A percentile compares a stretch with the other conserved stretches of the same genome.
Conservation (phyloP, 2,113 vertebrate species). For the Platichthys flesus region DNA sequence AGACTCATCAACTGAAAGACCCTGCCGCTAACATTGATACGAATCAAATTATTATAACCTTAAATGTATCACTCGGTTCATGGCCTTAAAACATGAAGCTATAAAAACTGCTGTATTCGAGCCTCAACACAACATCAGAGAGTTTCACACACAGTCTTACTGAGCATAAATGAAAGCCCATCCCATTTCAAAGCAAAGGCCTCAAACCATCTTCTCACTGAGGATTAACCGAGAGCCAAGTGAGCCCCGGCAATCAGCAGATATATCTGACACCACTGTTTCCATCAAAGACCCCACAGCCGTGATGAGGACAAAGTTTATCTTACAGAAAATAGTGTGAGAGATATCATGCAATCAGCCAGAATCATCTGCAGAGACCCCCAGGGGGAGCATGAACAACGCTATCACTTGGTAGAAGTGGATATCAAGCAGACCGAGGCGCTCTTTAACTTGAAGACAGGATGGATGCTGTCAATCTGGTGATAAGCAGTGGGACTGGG, state of each 20-base stretch:
- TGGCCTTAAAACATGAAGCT: neutral
- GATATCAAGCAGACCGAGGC: slow-evolving; percentile 12
- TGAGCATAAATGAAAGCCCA: neutral
- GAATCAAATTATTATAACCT: neutral
- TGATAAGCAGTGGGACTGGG: slow-evolving; percentile 11
- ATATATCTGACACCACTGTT: slow-evolving; percentile 8
- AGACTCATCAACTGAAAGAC: neutral
- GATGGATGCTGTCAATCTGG: slow-evolving; percentile 1
- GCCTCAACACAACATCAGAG: neutral
- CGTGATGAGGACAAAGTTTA: slow-evolving; percentile 23
- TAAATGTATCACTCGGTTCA: neutral
- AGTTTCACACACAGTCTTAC: neutral
- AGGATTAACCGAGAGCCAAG: slow-evolving; percentile 1
- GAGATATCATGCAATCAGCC: neutral
- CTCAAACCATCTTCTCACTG: neutral
- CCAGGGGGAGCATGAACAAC: slow-evolving; percentile 21
- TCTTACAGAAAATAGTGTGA: neutral
- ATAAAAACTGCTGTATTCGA: no score
- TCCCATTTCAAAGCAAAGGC: slow-evolving; percentile 24
- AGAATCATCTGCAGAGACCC: slow-evolving; percentile 7
- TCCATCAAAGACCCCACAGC: slow-evolving; percentile 9
- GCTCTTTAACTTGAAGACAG: slow-evolving; percentile 22
- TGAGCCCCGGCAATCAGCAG: neutral
- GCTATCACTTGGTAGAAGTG: slow-evolving; percentile 14
- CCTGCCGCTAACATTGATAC: neutral